Base-by-base conservation (phyloP, 37 sponge, comb jelly and placozoan species). In the Petrosia ficiformis region DNA sequence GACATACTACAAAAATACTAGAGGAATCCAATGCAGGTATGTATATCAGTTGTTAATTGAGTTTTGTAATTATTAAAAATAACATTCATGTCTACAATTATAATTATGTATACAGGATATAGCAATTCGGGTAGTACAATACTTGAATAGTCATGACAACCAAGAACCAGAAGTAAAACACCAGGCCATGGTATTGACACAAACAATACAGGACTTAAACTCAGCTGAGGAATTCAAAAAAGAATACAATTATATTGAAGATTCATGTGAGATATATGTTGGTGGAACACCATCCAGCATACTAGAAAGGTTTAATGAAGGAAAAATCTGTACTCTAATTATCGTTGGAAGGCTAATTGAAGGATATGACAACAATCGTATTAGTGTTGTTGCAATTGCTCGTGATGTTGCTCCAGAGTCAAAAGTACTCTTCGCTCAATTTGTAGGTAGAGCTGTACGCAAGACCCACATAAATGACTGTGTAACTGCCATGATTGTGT, bases 361-460 rank as follows among this genome's bases (percentile, higher is more conserved):
- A 36, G 77, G 77, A 2, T 65, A 63, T 65, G 77, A 77, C 34
- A 10, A 54, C 3, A 77, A 77, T 26, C 42, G 42, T 42, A 67
- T 77, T 8, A 33, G 57, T 11, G 77, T 77, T 10, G 77, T 63
- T 40, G 77, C 43, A 2, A 77, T 65, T 24, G 43, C 64, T 8
- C 44, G 77, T 8, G 64, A 77, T 28, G 77, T 77, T 43, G 54
- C 14, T 14, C n/a, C n/a, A n/a, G 40, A 74, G 38, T 77, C 77
- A 10, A 63, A 48, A 32, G 77, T 77, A 24, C 42, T 48, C 16
- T 77, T 77, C 40, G 31, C 77, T 36, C 77, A 77, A 42, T 77
- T 77, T 65, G 77, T 77, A 22, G 77, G 77, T 24, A 29, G 77
- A 37, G 77, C 77, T 39, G 77, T 77, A 5, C 77, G 67, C 8